Evolutionary conservation across 1,140 invertebrate species (phyloP), one percentile per base, ranked within the genome.

Genomic region (Trissolcus basalis): DNA sequence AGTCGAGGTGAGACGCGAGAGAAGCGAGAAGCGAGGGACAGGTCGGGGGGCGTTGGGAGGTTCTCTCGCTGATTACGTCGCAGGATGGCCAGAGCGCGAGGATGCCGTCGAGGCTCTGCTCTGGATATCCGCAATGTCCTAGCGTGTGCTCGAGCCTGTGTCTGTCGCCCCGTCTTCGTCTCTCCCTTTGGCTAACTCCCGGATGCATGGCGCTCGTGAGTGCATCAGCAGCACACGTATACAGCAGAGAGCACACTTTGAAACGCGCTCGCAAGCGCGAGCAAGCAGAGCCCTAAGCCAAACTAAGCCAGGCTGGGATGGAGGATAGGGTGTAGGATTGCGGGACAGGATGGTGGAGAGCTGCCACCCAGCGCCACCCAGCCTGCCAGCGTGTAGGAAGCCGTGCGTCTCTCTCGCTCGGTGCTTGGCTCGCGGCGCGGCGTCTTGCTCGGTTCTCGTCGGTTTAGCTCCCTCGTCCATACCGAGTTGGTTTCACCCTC

Each of bases 41-140:
- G 44, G 58, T 27, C 19, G 47, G 76, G 61, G 55, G 77, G 69
- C 44, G 71, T 65, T 51, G 77, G 79, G 79, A 27, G 19, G 19
- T 85, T 85, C 87, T 87, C 86, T 88, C 86, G 85, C 85, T 88
- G 87, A 88, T 88, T 88, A 88, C 86, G 87, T 88, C 85, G 87
- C 86, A 85, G 85, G 81, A 87, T 87, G 82, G 85, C 76, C 84
- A 85, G 69, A 83, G 80, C 83, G 82, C 80, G 78, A 83, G 82
- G 81, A 85, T 82, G 80, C 77, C 79, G 75, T 75, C 48, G 58
- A 73, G 80, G 77, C 68, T 71, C 74, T 74, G 61, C 67, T 80
- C 74, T 81, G 80, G 84, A 82, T 87, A 87, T 87, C 85, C 80
- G 86, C 86, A 87, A 86, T 86, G 86, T 87, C 85, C 85, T 86